Base-by-base conservation (phyloP, 2,888 invertebrate genomes). In the Drosophila infuscata region DNA sequence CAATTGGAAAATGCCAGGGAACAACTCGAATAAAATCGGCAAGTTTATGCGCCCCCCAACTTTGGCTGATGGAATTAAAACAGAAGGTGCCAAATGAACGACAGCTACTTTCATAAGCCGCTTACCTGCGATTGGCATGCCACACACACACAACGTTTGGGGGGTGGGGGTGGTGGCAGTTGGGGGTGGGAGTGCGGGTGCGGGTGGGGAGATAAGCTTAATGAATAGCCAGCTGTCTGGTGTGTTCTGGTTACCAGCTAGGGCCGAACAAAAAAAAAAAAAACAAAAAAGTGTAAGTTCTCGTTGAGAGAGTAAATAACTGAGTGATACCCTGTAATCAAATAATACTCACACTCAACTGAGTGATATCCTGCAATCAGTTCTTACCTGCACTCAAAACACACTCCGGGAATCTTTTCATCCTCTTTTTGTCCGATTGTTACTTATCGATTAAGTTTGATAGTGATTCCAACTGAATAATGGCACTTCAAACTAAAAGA, bases 31-130 rank as follows among this genome's bases (percentile, higher is more conserved):
- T 79, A 70, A 80, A 80, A 80, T 82, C 64, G 46, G 48, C 63
- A 65, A 80, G 51, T 80, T 82, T 82, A 79, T 81, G 66, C 63
- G 33, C 54, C 58, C 59, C 59, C 58, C 58, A 56, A 33, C 15
- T 36, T 15, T 15, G 41, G 43, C 60, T 63, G 65, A 64, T 59
- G 66, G 68, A 75, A 65, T 52, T 52, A 46, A 67, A 71, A 53
- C 79, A 79, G 80, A 79, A 82, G 80, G 79, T 66, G 79, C 65
- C 54, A 66, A 69, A 65, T 38, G 68, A 64, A 61, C 41, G 66
- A 74, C 61, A 64, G 61, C 53, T 71, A 76, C 67, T 77, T 63
- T 68, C 60, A 48, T 69, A 79, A 79, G 79, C 79, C 81, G 79
- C 79, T 79, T 79, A 79, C 69, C 68, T 41, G 65, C 71, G 68